These are phyloP conservation scores for Chaetops frenatus DNA, from an alignment of 2,113 vertebrate genomes.

Conservation along the genomic window DNA sequence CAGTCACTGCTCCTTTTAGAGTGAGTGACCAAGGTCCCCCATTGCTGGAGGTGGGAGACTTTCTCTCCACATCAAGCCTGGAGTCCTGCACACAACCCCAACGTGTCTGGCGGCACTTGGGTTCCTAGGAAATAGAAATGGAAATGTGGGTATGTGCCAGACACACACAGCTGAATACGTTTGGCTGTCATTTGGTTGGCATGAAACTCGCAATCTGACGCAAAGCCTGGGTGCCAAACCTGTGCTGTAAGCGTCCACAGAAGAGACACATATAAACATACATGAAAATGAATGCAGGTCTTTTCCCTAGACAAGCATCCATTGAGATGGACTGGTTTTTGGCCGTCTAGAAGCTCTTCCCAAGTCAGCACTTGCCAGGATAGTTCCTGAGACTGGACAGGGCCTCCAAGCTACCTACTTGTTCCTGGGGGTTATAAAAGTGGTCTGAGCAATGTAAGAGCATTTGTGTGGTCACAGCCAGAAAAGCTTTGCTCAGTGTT, in stretches of 20 bases:
- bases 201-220: not conserved
- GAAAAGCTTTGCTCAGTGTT: not conserved
- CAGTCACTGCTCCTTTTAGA: not conserved
- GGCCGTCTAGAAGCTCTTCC: not conserved
- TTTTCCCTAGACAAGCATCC: not conserved
- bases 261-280: not conserved
- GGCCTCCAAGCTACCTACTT: not conserved
- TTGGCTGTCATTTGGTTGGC: not conserved
- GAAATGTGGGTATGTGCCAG: not conserved
- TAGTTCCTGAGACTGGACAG: not conserved
- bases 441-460: not conserved
- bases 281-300: not conserved
- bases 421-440: not conserved
- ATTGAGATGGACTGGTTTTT: not conserved
- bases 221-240: not conserved
- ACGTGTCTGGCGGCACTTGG: accelerated
- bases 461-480: not conserved
- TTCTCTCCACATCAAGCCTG: not conserved
- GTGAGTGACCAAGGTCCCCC: not conserved
- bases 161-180: not conserved
- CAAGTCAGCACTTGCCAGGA: not conserved
- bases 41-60: not conserved
- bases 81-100: accelerated
- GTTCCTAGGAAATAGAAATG: not conserved
- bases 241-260: not conserved